Conservation (phyloP, 2,113 vertebrate species). For the Sinocyclocheilus anophthalmus region DNA sequence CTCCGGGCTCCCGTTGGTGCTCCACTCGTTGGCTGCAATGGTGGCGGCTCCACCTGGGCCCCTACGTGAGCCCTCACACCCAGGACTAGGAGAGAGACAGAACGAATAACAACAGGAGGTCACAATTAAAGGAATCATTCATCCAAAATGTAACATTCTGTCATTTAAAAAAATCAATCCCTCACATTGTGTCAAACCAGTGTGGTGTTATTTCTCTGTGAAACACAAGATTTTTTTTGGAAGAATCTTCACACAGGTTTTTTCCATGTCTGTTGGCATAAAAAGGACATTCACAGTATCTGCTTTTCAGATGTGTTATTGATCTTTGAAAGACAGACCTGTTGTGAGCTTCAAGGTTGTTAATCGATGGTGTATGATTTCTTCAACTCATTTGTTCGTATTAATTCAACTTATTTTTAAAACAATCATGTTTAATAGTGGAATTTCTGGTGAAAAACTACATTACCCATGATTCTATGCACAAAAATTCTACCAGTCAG, state of each 20-base stretch:
- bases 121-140: background rate
- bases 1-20: slow-evolving; percentile 91
- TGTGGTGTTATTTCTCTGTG: background rate
- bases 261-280: background rate
- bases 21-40: slow-evolving; percentile 99
- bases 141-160: background rate
- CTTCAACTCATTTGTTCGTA: no score
- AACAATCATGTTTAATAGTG: no score
- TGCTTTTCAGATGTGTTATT: background rate
- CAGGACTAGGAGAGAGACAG: slow-evolving; percentile 56
- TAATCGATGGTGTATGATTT: no score
- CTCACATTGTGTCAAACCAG: background rate
- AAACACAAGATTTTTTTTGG: no score
- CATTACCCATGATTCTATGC: no score
- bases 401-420: no score
- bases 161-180: no score
- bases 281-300: background rate
- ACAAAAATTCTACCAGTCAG: no score
- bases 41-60: slow-evolving; percentile 91
- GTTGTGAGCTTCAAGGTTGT: no score
- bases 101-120: background rate
- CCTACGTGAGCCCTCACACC: slow-evolving; percentile 77
- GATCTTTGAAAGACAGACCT: background rate
- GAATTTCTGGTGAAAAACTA: no score
- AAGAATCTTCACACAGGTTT: background rate